These are phyloP conservation scores for Nemotelus nigrinus DNA, from an alignment of 2,888 invertebrate genomes.

Conservation along the genomic window DNA sequence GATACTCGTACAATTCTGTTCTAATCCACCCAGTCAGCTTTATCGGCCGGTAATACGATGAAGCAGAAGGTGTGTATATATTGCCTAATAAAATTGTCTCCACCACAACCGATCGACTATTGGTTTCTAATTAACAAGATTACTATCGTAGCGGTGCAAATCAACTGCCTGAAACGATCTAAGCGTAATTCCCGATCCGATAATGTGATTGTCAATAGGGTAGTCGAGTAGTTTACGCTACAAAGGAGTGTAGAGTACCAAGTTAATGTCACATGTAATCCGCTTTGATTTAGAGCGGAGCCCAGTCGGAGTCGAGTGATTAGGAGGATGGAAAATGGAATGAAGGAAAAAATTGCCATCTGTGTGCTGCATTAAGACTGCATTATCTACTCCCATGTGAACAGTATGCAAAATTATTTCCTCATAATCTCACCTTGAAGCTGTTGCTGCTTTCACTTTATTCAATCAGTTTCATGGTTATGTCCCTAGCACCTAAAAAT, in stretches of 20 bases:
- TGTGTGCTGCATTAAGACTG: background rate
- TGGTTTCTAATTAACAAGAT: slow-evolving; percentile 30
- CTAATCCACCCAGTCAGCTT: no score
- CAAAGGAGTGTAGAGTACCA: background rate
- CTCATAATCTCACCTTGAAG: background rate
- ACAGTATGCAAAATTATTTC: background rate
- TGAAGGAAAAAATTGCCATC: background rate
- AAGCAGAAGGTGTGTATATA: background rate
- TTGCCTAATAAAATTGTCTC: slow-evolving; percentile 31
- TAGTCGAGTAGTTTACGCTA: slow-evolving; percentile 17
- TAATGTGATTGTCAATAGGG: slow-evolving; percentile 40
- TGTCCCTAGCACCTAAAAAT: no score
- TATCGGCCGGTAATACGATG: no score
- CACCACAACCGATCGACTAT: slow-evolving; percentile 1
- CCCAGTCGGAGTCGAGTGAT: background rate
- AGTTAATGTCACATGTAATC: slow-evolving; percentile 16
- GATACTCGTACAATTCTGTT: no score
- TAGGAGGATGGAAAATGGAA: background rate
- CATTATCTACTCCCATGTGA: background rate
- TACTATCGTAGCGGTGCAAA: slow-evolving; percentile 25
- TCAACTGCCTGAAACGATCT: slow-evolving; percentile 21
- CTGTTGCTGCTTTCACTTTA: background rate
- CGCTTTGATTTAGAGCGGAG: slow-evolving; percentile 27
- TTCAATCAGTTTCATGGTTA: background rate
- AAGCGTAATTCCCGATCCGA: slow-evolving; percentile 29